These are phyloP conservation scores for Tapirus indicus DNA, from an alignment of 2,797 vertebrate species.

Conservation along the genomic window DNA sequence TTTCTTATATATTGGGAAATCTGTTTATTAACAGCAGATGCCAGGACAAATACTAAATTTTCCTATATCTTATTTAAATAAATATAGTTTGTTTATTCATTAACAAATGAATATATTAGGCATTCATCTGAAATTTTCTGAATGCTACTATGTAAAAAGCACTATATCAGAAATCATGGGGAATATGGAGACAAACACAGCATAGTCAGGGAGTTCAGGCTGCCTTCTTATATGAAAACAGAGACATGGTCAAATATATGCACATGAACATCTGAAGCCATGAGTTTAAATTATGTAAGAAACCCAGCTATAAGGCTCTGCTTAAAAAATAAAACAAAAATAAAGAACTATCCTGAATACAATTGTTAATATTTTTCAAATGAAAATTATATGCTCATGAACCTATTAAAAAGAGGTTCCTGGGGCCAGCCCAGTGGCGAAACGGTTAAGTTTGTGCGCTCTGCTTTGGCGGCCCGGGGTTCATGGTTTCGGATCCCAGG, in stretches of 20 bases:
- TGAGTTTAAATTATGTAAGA: slow-evolving; percentile 39
- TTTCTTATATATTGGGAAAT: not conserved
- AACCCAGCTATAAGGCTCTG: not conserved
- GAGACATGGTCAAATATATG: not conserved
- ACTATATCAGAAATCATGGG: not conserved
- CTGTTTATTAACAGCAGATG: slow-evolving; percentile 16
- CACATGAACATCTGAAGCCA: not conserved
- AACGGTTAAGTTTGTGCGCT: too few species aligned
- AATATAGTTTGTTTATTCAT: not conserved
- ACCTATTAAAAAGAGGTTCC: not conserved
- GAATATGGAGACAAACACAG: not conserved
- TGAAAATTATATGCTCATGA: slow-evolving; percentile 47
- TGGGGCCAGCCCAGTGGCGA: too few species aligned
- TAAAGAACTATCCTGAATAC: not conserved
- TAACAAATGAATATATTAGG: not conserved
- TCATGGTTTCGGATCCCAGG: too few species aligned
- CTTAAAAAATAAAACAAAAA: slow-evolving; percentile 15
- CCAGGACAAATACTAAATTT: not conserved
- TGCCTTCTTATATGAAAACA: not conserved
- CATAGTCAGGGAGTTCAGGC: not conserved
- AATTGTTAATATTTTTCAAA: slow-evolving; percentile 44
- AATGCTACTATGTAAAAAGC: not conserved
- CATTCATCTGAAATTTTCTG: slow-evolving; percentile 55
- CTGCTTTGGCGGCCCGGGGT: too few species aligned
- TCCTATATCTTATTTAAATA: slow-evolving; percentile 38